Conservation (phyloP, 2,888 invertebrate species). For the Pegoplata infirma region DNA sequence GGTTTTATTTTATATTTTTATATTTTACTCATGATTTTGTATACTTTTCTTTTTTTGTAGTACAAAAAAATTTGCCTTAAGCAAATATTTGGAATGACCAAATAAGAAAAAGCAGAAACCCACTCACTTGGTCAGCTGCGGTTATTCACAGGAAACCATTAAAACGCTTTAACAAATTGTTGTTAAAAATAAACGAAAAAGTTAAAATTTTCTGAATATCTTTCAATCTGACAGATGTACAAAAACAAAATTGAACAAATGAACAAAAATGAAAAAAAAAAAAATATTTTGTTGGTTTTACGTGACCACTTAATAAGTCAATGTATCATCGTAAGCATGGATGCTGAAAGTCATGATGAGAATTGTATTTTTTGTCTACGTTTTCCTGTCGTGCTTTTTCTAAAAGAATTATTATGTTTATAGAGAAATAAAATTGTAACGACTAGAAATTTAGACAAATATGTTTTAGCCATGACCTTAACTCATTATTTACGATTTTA, state of each 20-base stretch:
- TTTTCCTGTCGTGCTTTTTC: not conserved
- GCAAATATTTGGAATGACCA: not conserved
- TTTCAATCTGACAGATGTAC: not conserved
- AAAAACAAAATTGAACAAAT: not conserved
- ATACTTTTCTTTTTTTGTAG: too few relatives aligned
- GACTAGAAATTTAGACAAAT: not conserved
- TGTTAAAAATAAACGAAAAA: not conserved
- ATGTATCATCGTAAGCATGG: not conserved
- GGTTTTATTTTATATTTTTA: not conserved
- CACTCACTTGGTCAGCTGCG: slow-evolving; percentile 4
- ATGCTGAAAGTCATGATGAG: not conserved
- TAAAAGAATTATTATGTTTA: not conserved
- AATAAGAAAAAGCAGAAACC: not conserved
- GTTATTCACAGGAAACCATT: slow-evolving; percentile 27
- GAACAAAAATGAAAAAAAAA: not conserved
- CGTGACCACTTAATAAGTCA: slow-evolving; percentile 40
- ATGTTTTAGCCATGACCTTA: not conserved
- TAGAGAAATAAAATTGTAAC: not conserved
- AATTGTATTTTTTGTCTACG: not conserved
- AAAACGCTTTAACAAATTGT: slow-evolving; percentile 16
- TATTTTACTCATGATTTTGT: not conserved
- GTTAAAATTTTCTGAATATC: not conserved
- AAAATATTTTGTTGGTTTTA: slow-evolving; percentile 21
- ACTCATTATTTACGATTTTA: not conserved
- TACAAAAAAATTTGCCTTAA: not conserved